Percentiles rank a stretch among this genome's conserved stretches.
Evolutionary conservation across 2,797 vertebrate species (phyloP).

Genomic region (Taenioides sp.): DNA sequence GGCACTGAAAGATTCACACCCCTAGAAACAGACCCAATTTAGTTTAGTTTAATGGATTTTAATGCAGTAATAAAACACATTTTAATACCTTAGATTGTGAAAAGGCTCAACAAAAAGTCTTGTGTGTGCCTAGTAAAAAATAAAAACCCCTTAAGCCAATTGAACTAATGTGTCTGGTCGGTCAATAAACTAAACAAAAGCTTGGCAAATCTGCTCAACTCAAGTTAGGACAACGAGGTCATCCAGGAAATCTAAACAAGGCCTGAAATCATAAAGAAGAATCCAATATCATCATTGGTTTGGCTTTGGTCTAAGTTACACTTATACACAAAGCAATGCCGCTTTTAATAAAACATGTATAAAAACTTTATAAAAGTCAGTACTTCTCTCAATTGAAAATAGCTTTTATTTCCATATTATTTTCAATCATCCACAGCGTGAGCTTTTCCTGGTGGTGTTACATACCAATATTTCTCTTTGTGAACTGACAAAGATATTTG

Average conservation of each 20-base stretch:
- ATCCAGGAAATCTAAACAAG: slow-evolving; percentile 27
- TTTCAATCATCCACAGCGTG: not conserved
- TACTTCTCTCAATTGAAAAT: not conserved
- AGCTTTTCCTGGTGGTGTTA: slow-evolving; percentile 5
- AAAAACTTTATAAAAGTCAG: not conserved
- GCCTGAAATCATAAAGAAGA: slow-evolving; percentile 30
- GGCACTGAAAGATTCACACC: not conserved
- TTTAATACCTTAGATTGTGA: slow-evolving; percentile 64
- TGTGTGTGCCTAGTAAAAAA: slow-evolving; percentile 73
- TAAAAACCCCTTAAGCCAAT: slow-evolving; percentile 72
- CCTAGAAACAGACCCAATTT: slow-evolving; percentile 20
- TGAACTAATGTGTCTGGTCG: slow-evolving; percentile 53
- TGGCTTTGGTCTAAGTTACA: slow-evolving; percentile 11
- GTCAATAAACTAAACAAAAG: slow-evolving; percentile 78
- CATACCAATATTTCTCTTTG: not conserved
- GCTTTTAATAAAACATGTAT: not conserved
- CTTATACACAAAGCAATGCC: not conserved
- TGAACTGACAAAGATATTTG: slow-evolving; percentile 20
- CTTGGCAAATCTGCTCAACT: slow-evolving; percentile 43
- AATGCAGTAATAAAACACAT: slow-evolving; percentile 61
- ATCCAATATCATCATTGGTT: slow-evolving; percentile 19
- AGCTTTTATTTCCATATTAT: not conserved
- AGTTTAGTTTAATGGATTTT: slow-evolving; percentile 50
- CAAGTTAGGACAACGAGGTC: slow-evolving; percentile 65
- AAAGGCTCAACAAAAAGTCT: slow-evolving; percentile 64